Percentiles rank a stretch among this genome's conserved stretches.
phyloP scores from a whole-genome alignment of 2,113 vertebrate genomes.

The Cricetomys ansorgei region DNA sequence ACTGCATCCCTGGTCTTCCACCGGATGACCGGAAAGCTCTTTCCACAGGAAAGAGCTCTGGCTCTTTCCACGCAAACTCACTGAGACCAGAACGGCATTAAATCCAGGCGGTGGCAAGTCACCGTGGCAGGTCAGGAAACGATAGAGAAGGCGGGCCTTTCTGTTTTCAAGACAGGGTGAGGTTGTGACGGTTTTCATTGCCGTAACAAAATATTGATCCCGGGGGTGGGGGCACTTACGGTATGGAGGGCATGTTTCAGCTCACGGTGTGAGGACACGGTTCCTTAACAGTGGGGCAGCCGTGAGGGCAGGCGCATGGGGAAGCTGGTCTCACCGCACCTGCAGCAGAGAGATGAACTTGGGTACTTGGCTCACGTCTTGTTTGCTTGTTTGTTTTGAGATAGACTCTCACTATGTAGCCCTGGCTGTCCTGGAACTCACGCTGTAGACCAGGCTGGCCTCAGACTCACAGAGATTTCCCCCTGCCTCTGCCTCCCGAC shows the following conservation, averaged over 20 bases:
- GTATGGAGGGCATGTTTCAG: not conserved
- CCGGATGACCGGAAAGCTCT: no score
- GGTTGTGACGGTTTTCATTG: not conserved
- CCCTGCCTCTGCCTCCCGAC: not conserved
- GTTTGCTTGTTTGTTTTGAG: no score
- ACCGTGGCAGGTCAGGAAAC: not conserved
- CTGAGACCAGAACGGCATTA: fast-evolving
- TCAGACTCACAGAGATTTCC: not conserved
- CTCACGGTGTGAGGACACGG: not conserved
- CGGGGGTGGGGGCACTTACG: no score
- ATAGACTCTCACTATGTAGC: no score
- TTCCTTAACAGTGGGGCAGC: not conserved
- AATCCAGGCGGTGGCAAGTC: not conserved
- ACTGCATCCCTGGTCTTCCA: not conserved
- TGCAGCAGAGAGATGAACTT: no score
- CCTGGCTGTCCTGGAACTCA: no score
- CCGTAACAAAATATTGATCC: not conserved
- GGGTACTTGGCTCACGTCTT: no score
- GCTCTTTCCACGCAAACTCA: not conserved
- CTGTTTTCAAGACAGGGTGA: not conserved
- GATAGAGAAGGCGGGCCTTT: not conserved
- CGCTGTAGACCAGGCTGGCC: no score
- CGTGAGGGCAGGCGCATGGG: no score
- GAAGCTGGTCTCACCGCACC: no score
- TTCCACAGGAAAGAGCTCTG: no score